Conservation (phyloP, 2,797 vertebrate genomes). For the Protosalanx chinensis region DNA sequence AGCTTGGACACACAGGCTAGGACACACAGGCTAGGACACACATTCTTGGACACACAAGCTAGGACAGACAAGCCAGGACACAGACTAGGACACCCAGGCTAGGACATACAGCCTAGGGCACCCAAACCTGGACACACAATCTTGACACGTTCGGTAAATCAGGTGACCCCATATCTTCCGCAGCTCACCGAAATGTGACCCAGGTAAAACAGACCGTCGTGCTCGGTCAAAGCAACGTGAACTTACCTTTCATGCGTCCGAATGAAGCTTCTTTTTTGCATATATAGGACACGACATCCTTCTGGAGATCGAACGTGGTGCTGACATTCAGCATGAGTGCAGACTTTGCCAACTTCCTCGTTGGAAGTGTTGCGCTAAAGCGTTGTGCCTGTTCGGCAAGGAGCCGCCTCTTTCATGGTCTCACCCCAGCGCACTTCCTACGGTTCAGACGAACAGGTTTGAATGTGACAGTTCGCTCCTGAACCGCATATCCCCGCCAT, state of each 20-base stretch:
- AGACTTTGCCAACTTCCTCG: not conserved
- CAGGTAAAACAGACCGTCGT: not conserved
- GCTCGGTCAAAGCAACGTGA: constrained; percentile 28
- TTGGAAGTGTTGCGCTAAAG: constrained; percentile 10
- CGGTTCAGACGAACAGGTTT: no score
- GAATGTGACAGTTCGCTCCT: not conserved
- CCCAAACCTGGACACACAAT: not conserved
- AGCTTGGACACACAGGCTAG: not conserved
- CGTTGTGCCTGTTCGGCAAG: constrained; percentile 12
- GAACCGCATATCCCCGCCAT: not conserved
- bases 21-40: no score
- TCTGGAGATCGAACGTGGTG: constrained; percentile 62
- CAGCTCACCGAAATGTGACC: not conserved
- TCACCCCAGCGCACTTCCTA: no score
- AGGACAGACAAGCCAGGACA: not conserved
- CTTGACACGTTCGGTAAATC: no score
- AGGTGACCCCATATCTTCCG: no score
- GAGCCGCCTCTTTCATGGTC: no score
- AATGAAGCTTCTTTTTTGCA: constrained; percentile 64
- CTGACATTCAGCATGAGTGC: constrained; percentile 64
- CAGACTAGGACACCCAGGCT: no score
- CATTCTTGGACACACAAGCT: no score
- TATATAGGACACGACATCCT: constrained; percentile 65
- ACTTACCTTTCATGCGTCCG: constrained; percentile 67
- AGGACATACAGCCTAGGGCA: no score